Percentiles rank a stretch among this genome's conserved stretches.
Evolutionary conservation across 2,113 vertebrate genomes (phyloP).

Genomic region (Tetraodon nigroviridis): DNA sequence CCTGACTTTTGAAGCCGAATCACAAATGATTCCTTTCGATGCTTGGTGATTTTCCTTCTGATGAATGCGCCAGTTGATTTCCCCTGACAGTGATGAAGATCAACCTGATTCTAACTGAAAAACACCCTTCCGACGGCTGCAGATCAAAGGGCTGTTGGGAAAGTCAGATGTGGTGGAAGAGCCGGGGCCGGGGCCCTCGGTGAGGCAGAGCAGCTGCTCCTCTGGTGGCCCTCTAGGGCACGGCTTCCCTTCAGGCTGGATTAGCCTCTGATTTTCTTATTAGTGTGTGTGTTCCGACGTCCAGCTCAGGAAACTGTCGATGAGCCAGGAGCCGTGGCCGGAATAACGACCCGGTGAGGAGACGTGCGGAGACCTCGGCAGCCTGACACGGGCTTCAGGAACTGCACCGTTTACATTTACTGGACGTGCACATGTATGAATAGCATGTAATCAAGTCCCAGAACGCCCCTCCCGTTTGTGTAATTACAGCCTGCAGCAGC

Average conservation of each 20-base stretch:
- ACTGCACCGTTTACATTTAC: neutral
- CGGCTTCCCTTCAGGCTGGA: slow-evolving; percentile 44
- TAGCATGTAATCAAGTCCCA: neutral
- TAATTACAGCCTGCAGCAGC: neutral
- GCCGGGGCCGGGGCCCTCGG: slow-evolving; percentile 13
- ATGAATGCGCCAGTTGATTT: slow-evolving; percentile 38
- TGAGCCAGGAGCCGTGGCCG: slow-evolving; percentile 18
- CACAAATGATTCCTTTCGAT: slow-evolving; percentile 25
- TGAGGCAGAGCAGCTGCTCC: slow-evolving; percentile 40
- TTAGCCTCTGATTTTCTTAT: slow-evolving; percentile 54
- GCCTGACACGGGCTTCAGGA: neutral
- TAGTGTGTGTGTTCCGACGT: slow-evolving; percentile 31
- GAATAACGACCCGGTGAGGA: slow-evolving; percentile 30
- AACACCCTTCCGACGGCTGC: slow-evolving; percentile 27
- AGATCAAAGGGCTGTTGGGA: slow-evolving; percentile 50
- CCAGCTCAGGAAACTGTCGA: slow-evolving; percentile 26
- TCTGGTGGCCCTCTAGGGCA: slow-evolving; percentile 28
- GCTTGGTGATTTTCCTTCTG: slow-evolving; percentile 41
- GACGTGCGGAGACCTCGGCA: slow-evolving; percentile 13
- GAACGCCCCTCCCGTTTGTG: neutral
- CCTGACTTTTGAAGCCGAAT: slow-evolving; percentile 22
- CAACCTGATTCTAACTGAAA: slow-evolving; percentile 46
- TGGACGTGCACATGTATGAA: neutral
- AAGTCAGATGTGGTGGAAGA: slow-evolving; percentile 22
- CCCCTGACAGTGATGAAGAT: slow-evolving; percentile 34